Evolutionary conservation across 1,140 invertebrate genomes (phyloP).

Genomic region (Formica selysi): DNA sequence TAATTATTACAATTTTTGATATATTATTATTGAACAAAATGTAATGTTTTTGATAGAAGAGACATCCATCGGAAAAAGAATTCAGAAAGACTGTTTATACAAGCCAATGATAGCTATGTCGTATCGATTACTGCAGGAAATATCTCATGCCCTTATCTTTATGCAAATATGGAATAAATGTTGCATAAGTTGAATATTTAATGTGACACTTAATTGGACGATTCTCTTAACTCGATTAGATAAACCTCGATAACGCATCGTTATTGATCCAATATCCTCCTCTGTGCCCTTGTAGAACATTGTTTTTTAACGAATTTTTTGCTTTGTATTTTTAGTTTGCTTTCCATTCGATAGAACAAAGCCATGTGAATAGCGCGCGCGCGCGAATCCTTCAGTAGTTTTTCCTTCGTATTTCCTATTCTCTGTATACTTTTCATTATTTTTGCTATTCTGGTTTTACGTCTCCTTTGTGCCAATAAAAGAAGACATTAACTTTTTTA

Average conservation of each 20-base stretch:
- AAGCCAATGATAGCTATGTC: not conserved
- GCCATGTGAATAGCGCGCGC: not conserved
- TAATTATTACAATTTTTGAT: not conserved
- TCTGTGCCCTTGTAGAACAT: not conserved
- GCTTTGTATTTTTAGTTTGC: constrained; percentile 18
- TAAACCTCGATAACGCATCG: not conserved
- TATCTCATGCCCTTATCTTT: constrained; percentile 7
- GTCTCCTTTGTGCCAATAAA: not conserved
- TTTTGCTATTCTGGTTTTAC: not conserved
- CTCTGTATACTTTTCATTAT: constrained; percentile 23
- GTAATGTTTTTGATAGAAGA: not conserved
- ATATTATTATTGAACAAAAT: not conserved
- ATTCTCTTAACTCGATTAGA: not conserved
- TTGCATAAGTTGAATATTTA: not conserved
- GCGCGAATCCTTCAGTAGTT: not conserved
- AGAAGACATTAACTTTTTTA: not conserved
- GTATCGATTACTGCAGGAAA: not conserved
- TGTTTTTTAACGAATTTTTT: constrained; percentile 42
- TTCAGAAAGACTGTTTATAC: not conserved
- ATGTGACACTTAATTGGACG: not conserved
- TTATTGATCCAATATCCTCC: not conserved
- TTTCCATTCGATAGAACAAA: constrained; percentile 35
- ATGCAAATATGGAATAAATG: not conserved
- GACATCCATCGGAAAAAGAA: not conserved
- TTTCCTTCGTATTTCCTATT: constrained; percentile 12